These are phyloP conservation scores for Anableps anableps DNA, from an alignment of 2,797 vertebrate species.

Conservation along the genomic window DNA sequence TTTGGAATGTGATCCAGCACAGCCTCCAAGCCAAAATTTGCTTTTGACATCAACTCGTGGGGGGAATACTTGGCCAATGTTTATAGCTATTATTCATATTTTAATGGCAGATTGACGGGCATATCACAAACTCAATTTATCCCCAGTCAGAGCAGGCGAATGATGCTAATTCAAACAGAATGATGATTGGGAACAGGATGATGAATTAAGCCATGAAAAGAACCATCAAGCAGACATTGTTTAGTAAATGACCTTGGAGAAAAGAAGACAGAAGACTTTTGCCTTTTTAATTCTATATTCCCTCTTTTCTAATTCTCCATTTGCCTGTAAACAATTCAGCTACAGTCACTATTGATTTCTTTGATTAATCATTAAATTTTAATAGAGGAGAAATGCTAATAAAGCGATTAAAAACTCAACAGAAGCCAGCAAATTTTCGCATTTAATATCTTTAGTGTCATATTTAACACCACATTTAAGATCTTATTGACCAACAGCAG, in stretches of 20 bases:
- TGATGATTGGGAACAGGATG: slow-evolving; percentile 50
- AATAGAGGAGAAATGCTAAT: neutral
- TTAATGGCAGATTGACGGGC: slow-evolving; percentile 60
- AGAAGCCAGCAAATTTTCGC: neutral
- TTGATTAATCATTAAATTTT: neutral
- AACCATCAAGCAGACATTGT: slow-evolving; percentile 29
- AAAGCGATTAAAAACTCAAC: neutral
- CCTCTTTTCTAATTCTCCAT: slow-evolving; percentile 3
- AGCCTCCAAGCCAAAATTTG: slow-evolving; percentile 33
- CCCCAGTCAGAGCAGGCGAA: slow-evolving; percentile 50
- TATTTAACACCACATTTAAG: neutral
- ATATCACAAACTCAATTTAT: slow-evolving; percentile 57
- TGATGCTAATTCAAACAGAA: slow-evolving; percentile 63
- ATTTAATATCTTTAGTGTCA: neutral
- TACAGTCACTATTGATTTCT: neutral
- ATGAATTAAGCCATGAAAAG: slow-evolving; percentile 50
- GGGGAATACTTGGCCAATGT: slow-evolving; percentile 17
- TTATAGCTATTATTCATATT: slow-evolving; percentile 55
- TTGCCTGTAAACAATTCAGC: slow-evolving; percentile 9
- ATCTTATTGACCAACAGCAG: neutral
- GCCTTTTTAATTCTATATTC: slow-evolving; percentile 5
- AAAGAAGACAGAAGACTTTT: slow-evolving; percentile 39
- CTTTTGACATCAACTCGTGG: slow-evolving; percentile 32
- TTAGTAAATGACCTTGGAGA: slow-evolving; percentile 48
- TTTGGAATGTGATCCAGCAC: slow-evolving; percentile 33